These are phyloP conservation scores for Amblyteles armatorius DNA, from an alignment of 2,888 invertebrate species.

Conservation along the genomic window DNA sequence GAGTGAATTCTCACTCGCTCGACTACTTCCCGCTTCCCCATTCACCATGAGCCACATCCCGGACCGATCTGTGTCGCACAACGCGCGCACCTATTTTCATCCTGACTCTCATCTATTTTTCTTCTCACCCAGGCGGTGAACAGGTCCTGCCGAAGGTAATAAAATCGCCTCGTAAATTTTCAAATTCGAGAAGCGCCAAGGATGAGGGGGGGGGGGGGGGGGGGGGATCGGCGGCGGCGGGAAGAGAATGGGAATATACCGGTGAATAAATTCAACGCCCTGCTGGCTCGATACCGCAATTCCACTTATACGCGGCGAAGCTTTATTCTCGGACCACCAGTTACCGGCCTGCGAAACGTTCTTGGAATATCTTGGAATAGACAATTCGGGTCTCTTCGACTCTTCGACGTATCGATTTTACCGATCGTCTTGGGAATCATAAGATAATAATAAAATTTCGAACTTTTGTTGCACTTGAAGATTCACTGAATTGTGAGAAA, in stretches of 20 bases:
- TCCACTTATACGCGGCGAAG: conserved; percentile 34
- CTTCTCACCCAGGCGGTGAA: conserved; percentile 45
- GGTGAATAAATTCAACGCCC: conserved; percentile 71
- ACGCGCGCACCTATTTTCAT: conserved; percentile 53
- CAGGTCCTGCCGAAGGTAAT: conserved; percentile 73
- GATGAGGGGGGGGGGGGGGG: conserved; percentile 17
- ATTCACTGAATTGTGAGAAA: neutral
- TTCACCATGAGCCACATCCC: conserved; percentile 16
- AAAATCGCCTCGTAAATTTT: conserved; percentile 77
- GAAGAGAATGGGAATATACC: conserved; percentile 51
- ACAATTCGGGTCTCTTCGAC: conserved; percentile 17
- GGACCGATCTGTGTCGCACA: conserved; percentile 5
- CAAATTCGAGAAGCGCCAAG: conserved; percentile 69
- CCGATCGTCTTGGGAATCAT: neutral
- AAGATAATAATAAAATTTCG: neutral
- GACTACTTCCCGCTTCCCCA: conserved; percentile 12
- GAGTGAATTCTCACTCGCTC: conserved; percentile 48
- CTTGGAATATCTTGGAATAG: conserved; percentile 28
- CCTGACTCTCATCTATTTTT: conserved; percentile 27
- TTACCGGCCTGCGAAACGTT: conserved; percentile 32
- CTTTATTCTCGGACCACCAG: conserved; percentile 64
- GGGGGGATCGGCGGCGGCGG: conserved; percentile 20
- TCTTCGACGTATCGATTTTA: conserved; percentile 18
- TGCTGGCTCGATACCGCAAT: conserved; percentile 56
- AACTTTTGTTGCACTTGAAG: neutral